Evolutionary conservation across 2,113 vertebrate genomes (phyloP).

Genomic region (Tragelaphus strepsiceros): DNA sequence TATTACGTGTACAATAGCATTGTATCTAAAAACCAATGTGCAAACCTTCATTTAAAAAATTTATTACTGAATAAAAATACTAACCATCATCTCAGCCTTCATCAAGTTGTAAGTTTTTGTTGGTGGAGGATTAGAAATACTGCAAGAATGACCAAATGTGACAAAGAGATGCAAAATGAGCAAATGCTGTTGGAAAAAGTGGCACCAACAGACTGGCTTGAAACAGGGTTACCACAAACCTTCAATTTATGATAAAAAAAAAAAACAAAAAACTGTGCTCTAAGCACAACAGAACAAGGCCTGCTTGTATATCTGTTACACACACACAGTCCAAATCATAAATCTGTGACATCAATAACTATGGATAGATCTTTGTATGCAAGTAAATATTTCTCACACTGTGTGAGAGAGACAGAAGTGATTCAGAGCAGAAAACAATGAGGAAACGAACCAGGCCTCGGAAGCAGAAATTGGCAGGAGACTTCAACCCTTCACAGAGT

Average conservation of each 20-base stretch:
- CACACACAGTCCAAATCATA: not conserved
- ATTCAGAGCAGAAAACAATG: not conserved
- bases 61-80: not conserved
- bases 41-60: not conserved
- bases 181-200: not conserved
- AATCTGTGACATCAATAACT: not conserved
- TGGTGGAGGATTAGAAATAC: not conserved
- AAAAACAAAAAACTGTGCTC: not conserved
- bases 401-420: not conserved
- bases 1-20: not conserved
- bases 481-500: not conserved
- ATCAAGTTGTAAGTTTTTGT: not conserved
- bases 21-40: not conserved
- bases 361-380: not conserved
- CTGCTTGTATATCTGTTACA: not conserved
- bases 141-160: not conserved
- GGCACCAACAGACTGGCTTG: not conserved
- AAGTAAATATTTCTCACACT: not conserved
- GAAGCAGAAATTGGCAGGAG: not conserved
- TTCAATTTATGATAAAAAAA: not conserved
- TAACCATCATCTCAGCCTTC: not conserved
- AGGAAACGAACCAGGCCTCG: not conserved
- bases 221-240: not conserved
- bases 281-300: not conserved
- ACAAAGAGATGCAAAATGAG: not conserved